A percentile compares a stretch with the other conserved stretches of the same genome.
Evolutionary conservation across 23 tunicate genomes (phyloP).

Genomic region (Oikopleura albicans): DNA sequence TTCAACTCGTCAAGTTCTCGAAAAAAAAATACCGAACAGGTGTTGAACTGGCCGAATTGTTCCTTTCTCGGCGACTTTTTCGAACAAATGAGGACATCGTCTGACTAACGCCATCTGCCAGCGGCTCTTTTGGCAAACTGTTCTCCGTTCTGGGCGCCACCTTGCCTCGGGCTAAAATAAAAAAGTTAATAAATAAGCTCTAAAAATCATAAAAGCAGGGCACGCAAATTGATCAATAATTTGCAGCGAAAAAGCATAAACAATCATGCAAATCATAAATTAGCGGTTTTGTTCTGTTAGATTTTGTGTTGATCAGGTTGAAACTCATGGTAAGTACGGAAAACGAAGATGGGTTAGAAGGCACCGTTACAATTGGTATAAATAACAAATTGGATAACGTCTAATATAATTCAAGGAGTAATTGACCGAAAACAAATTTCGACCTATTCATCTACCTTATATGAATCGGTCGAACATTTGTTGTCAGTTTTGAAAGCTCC

Average conservation of each 20-base stretch:
- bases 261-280: background rate
- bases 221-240: background rate
- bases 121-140: background rate
- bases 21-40: background rate
- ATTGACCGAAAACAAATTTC: no score
- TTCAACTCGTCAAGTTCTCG: no score
- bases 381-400: no score
- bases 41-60: background rate
- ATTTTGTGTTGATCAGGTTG: background rate
- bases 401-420: no score
- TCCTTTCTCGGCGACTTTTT: background rate
- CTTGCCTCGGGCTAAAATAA: constrained; percentile 4
- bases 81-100: background rate
- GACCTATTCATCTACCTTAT: no score
- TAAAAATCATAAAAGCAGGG: no score
- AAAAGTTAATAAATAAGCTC: no score
- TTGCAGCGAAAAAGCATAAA: background rate
- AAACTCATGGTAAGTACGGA: no score
- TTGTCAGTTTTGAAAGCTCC: no score
- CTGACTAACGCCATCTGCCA: background rate
- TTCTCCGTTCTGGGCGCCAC: background rate
- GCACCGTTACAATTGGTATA: no score
- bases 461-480: no score
- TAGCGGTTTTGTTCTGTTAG: background rate
- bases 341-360: no score